Base-by-base conservation (phyloP, 2,888 invertebrate species). In the Chymomyza procnemis region DNA sequence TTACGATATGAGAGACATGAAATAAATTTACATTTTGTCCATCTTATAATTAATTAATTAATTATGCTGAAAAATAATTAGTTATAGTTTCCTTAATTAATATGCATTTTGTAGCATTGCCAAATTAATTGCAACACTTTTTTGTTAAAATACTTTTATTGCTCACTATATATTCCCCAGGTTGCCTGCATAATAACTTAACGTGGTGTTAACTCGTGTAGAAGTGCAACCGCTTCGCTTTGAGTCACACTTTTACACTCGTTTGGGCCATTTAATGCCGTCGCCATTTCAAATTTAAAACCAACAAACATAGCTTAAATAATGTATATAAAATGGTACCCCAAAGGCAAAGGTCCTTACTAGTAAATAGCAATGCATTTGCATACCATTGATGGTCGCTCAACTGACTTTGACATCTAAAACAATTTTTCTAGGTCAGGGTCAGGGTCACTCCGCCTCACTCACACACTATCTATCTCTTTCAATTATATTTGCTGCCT, bases 381-480 rank as follows among this genome's bases (percentile, higher is more conserved):
- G 47, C 70, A 73, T 61, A 18, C 14, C 21, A 18, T 16, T 18
- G 48, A 8, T 26, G 1, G 16, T 18, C 18, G 48, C 48, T 9
- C 18, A 16, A 21, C 19, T 73, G 79, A 74, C 85, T 80, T 85
- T 82, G 83, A 85, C 85, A 82, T 79, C 77, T 74, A 71, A 79
- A 83, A 82, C 79, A 75, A 72, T 82, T 79, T 80, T 77, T 71
- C 83, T 85, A 83, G 83, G 83, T 85, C 83, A 83, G 79, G 83
- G 83, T 82, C 85, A 30, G 70, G 83, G 83, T 82, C 85, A 30
- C 67, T 16, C 34, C 56, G 30, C 19, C 19, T 4, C 55, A 9
- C 55, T 26, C 22, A 14, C 26, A 3, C 34, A 2, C 18, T 30
- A 19, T 6, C 26, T 48, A 8, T 18, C 61, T n/a, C 26, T 2